Conservation (phyloP, 2,113 vertebrate species). For the Takifugu flavidus region DNA sequence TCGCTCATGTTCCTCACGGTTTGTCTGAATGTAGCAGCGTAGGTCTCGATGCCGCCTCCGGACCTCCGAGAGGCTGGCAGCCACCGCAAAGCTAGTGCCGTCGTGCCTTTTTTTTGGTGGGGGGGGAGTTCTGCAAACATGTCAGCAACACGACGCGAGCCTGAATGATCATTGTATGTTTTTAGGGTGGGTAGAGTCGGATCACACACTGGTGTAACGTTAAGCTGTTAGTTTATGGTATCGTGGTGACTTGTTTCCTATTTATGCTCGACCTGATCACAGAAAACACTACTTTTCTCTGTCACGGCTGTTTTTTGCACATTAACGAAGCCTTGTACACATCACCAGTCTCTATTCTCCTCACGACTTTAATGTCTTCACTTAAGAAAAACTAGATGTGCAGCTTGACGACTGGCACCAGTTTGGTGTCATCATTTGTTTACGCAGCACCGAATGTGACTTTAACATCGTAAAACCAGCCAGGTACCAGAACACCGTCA, state of each 20-base stretch:
- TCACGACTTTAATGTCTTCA: constrained; percentile 43
- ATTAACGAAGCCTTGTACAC: constrained; percentile 36
- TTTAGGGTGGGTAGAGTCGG: constrained; percentile 30
- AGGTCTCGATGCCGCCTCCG: constrained; percentile 40
- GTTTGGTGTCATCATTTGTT: neutral
- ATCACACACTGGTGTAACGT: constrained; percentile 34
- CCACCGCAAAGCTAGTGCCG: constrained; percentile 58
- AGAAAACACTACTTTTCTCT: constrained; percentile 32
- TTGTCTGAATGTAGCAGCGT: constrained; percentile 40
- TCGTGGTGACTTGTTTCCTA: constrained; percentile 6
- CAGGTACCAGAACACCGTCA: constrained; percentile 11
- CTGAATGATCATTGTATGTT: neutral
- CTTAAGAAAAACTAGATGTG: constrained; percentile 8
- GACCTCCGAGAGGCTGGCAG: constrained; percentile 50
- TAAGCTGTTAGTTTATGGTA: constrained; percentile 8
- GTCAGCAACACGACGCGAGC: too few species aligned
- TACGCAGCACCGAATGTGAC: constrained; percentile 35
- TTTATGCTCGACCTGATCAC: constrained; percentile 24
- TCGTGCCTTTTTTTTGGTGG: constrained; percentile 44
- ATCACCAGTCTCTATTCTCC: constrained; percentile 11
- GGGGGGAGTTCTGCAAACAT: constrained; percentile 7
- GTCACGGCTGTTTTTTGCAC: constrained; percentile 56
- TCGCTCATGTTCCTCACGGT: constrained; percentile 12
- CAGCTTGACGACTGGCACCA: constrained; percentile 9
- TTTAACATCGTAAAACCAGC: constrained; percentile 16